Base-by-base conservation (phyloP, 2,797 vertebrate genomes). In the Menidia menidia region DNA sequence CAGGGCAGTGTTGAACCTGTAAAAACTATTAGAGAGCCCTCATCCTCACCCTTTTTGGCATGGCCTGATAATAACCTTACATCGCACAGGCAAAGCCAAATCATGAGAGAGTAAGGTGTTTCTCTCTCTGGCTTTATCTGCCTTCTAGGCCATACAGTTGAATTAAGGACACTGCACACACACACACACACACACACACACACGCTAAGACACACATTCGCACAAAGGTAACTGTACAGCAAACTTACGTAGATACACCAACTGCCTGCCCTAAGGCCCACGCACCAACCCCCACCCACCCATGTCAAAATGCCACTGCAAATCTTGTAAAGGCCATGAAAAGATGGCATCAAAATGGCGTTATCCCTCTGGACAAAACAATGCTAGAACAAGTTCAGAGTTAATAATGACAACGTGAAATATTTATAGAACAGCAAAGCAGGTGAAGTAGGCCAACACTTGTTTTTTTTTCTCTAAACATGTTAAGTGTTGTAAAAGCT, bases 11-110 rank as follows among this genome's bases (percentile, higher is more conserved):
- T 83, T 92, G 87, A 92, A 94, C 90, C 92, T 92, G 92, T 94
- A 93, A 94, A 94, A 94, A 91, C 90, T 91, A 94, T 94, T 93
- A 94, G 90, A 84, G 84, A 87, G 87, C 88, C 91, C 89, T 81
- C 89, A 91, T 94, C 83, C 83, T 94, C 90, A 92, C 85, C 90
- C 77, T 87, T 87, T 89, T 92, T 90, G 92, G 90, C 87, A 84
- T 71, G 83, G 82, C 87, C 89, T 92, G 92, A 92, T 94, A 94
- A 94, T 92, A 89, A 90, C 91, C 87, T 87, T 75, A 83, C 85
- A 84, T 78, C 80, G 83, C 78, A 65, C 73, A 63, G 30, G 68
- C 84, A 76, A 87, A 85, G 87, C 75, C 82, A 86, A 87, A 75
- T 83, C 88, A 89, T 80, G 61, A 69, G 85, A 88, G 84, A 87